A percentile compares a stretch with the other conserved stretches of the same genome.
These are phyloP conservation scores for Campoplex nolae DNA, from an alignment of 2,888 invertebrate genomes.

Conservation along the genomic window DNA sequence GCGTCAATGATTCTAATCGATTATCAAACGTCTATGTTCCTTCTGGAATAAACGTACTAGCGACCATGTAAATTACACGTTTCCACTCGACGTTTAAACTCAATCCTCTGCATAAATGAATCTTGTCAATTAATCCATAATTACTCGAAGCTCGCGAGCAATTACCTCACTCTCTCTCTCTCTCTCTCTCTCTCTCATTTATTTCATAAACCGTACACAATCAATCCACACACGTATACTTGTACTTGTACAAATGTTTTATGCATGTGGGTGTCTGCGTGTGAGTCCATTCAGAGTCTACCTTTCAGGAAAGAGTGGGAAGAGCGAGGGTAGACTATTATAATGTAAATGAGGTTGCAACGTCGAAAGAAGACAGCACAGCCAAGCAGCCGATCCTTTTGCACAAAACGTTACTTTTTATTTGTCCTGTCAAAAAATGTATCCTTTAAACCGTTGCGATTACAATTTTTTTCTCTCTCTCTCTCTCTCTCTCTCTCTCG, in stretches of 20 bases:
- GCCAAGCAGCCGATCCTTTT: constrained; percentile 9
- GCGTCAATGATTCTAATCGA: neutral
- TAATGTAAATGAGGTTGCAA: constrained; percentile 59
- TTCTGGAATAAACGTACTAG: neutral
- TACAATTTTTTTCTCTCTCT: neutral
- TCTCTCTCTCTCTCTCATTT: neutral
- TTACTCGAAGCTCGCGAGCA: constrained; percentile 8
- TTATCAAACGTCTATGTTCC: neutral
- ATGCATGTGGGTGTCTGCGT: neutral
- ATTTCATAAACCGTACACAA: constrained; percentile 13
- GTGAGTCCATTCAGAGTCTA: neutral
- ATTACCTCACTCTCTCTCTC: constrained; percentile 2
- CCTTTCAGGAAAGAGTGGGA: constrained; percentile 5
- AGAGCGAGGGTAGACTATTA: constrained; percentile 46
- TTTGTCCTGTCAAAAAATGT: constrained; percentile 19
- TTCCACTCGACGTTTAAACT: neutral
- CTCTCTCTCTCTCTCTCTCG: neutral
- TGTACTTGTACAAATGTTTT: neutral
- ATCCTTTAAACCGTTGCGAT: constrained; percentile 8
- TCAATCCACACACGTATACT: neutral
- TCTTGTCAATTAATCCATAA: constrained; percentile 12
- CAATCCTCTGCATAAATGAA: neutral
- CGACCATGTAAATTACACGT: neutral
- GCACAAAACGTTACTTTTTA: constrained; percentile 18
- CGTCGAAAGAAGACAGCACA: constrained; percentile 16